Percentiles rank a stretch among this genome's conserved stretches.
These are phyloP conservation scores for Aspidiotus rigidus DNA, from an alignment of 2,888 invertebrate genomes.

Conservation along the genomic window DNA sequence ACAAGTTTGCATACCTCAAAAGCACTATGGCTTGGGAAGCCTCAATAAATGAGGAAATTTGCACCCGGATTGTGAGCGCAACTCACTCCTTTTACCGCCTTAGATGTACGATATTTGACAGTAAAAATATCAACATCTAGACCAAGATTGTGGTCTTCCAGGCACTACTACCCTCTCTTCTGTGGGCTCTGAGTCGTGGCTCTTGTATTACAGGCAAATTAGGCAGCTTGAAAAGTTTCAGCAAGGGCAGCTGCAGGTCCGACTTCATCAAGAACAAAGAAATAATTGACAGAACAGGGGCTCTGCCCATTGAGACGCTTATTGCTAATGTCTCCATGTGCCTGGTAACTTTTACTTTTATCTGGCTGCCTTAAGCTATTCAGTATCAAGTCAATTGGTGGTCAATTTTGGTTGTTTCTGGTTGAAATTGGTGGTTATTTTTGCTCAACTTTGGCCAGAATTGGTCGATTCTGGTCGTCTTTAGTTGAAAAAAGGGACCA, in stretches of 20 bases:
- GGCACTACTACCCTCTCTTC: background rate
- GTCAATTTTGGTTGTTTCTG: no score
- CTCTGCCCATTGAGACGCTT: no score
- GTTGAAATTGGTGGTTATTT: no score
- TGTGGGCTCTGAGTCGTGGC: background rate
- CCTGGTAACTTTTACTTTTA: no score
- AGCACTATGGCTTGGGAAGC: background rate
- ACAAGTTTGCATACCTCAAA: background rate
- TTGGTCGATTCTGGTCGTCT: no score
- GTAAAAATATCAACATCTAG: background rate
- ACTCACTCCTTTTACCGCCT: background rate
- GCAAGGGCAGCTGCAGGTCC: background rate
- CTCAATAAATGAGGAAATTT: background rate
- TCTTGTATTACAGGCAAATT: background rate
- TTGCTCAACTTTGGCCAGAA: no score
- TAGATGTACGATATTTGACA: background rate
- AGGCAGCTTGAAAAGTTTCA: background rate
- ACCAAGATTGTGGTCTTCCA: background rate
- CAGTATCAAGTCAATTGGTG: no score
- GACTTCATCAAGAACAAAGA: no score
- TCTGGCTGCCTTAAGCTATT: no score
- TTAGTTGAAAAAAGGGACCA: no score
- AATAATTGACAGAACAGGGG: no score
- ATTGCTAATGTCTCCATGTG: no score
- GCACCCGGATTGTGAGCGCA: background rate